Conservation (phyloP, 1,140 invertebrate species). For the Drosophila ambigua region DNA sequence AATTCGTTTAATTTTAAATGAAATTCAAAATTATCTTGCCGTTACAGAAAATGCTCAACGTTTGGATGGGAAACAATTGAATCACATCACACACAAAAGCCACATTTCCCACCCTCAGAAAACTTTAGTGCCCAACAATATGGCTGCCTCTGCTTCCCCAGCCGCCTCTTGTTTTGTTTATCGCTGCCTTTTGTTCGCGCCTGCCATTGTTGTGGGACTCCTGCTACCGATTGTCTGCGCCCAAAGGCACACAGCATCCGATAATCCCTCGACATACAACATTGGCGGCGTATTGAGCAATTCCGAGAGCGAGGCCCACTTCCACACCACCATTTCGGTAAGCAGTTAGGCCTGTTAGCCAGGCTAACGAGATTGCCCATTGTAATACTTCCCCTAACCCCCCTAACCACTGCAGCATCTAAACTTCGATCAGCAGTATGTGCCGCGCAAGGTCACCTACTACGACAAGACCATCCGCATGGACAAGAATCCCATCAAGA, state of each 20-base stretch:
- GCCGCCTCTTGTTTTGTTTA: constrained; percentile 46
- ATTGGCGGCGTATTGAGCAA: constrained; percentile 96
- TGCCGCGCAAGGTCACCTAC: constrained; percentile 92
- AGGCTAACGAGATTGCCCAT: constrained; percentile 28
- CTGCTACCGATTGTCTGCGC: constrained; percentile 51
- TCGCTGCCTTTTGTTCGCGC: constrained; percentile 60
- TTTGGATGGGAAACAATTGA: constrained; percentile 30
- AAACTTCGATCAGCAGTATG: constrained; percentile 92
- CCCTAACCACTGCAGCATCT: constrained; percentile 56
- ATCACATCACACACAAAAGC: constrained; percentile 38
- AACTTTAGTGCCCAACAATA: constrained; percentile 52
- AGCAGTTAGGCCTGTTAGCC: constrained; percentile 78
- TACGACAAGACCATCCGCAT: constrained; percentile 94
- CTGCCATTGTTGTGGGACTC: constrained; percentile 48
- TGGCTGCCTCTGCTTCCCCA: constrained; percentile 33
- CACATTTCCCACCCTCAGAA: constrained; percentile 36
- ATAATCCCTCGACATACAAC: constrained; percentile 91
- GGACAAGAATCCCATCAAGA: constrained; percentile 97
- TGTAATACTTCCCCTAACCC: constrained; percentile 7
- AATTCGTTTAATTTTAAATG: neutral
- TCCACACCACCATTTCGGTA: constrained; percentile 92
- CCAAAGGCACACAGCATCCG: constrained; percentile 73
- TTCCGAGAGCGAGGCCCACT: constrained; percentile 90
- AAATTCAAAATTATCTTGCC: constrained; percentile 17
- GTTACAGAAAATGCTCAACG: constrained; percentile 63